A percentile compares a stretch with the other conserved stretches of the same genome.
Evolutionary conservation across 2,113 vertebrate genomes (phyloP).

Genomic region (Isichthys henryi): DNA sequence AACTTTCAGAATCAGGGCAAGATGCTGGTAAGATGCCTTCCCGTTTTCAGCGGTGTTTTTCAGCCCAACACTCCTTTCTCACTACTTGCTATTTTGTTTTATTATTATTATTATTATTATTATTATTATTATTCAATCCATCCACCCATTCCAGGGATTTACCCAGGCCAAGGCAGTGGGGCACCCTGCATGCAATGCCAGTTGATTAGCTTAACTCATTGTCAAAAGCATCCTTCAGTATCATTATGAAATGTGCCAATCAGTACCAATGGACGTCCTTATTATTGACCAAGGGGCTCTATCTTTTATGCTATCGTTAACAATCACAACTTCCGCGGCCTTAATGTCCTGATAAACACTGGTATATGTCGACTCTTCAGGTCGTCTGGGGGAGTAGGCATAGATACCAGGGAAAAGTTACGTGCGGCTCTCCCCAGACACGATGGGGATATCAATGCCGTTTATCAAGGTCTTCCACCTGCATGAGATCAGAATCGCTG

Average conservation of each 20-base stretch:
- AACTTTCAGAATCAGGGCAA: neutral
- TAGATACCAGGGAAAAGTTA: neutral
- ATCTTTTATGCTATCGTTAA: neutral
- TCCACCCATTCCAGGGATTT: neutral
- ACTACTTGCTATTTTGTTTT: neutral
- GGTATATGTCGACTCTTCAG: neutral
- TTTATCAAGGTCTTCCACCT: neutral
- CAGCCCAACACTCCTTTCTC: neutral
- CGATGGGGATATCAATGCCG: neutral
- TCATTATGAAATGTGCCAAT: neutral
- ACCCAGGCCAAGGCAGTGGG: neutral
- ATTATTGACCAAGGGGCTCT: neutral
- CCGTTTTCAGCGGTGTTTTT: neutral
- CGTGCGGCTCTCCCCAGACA: neutral
- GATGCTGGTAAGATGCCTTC: neutral
- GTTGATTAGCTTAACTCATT: neutral
- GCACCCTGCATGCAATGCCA: neutral
- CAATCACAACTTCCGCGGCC: neutral
- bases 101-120: neutral
- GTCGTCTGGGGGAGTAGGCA: neutral
- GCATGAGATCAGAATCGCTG: neutral
- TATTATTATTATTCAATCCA: neutral
- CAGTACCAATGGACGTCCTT: neutral
- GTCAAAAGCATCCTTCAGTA: neutral
- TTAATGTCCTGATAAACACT: neutral